These are phyloP conservation scores for Limnothrissa miodon DNA, from an alignment of 2,113 vertebrate species.

Conservation along the genomic window DNA sequence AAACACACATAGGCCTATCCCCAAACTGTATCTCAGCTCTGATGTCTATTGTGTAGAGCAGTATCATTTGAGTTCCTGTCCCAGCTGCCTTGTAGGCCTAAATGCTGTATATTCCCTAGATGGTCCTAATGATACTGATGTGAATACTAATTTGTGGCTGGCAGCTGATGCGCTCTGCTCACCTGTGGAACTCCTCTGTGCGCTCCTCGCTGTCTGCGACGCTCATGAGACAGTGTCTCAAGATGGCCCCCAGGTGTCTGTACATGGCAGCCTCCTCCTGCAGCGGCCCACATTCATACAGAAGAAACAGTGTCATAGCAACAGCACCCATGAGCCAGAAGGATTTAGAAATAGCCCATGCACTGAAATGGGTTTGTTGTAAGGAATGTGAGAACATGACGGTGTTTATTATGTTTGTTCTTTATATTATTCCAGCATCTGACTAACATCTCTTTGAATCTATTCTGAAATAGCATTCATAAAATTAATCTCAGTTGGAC, in stretches of 20 bases:
- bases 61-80: background rate
- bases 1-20: conserved; percentile 19
- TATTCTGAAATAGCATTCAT: no score
- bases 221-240: conserved; percentile 87
- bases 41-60: background rate
- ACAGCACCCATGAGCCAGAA: background rate
- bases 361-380: background rate
- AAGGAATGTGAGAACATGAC: background rate
- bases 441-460: no score
- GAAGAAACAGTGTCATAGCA: background rate
- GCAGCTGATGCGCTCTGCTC: background rate
- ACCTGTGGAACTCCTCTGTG: conserved; percentile 91
- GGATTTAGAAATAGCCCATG: background rate
- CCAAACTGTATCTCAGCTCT: background rate
- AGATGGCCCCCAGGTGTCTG: conserved; percentile 81
- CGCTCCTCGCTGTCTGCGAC: conserved; percentile 80
- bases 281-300: background rate
- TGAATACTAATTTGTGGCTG: background rate
- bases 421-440: background rate
- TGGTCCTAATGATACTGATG: background rate
- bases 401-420: background rate
- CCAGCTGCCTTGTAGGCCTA: background rate
- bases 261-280: conserved; percentile 87
- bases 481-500: no score
- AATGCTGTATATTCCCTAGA: background rate